Evolutionary conservation across 2,888 invertebrate species (phyloP).

Genomic region (Oscheius sp.): DNA sequence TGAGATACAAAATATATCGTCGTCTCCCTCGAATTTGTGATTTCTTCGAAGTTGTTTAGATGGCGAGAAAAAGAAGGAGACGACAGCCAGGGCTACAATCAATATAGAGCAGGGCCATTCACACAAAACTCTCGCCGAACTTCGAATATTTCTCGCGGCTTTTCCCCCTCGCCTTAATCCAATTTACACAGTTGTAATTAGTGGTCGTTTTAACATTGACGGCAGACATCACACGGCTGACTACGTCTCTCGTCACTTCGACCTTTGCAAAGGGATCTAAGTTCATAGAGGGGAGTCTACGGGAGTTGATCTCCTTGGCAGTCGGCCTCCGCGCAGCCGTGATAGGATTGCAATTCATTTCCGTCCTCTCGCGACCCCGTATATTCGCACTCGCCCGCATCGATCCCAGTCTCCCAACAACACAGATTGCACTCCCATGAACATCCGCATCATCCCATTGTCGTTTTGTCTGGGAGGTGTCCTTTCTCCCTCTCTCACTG

Average conservation of each 20-base stretch:
- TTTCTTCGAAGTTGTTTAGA: conserved; percentile 14
- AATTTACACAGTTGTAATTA: conserved; percentile 12
- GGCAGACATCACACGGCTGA: no score
- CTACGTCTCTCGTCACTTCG: no score
- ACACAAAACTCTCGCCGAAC: conserved; percentile 28
- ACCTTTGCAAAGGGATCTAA: neutral
- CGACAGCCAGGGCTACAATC: conserved; percentile 27
- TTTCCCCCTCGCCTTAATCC: neutral
- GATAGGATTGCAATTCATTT: conserved; percentile 32
- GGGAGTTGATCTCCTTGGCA: neutral
- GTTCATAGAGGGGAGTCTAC: neutral
- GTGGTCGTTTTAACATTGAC: neutral
- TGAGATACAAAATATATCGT: neutral
- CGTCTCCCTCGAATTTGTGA: neutral
- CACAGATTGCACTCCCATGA: conserved; percentile 31
- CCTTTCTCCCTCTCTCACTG: conserved; percentile 8
- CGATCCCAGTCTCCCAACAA: conserved; percentile 21
- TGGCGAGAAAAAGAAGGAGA: conserved; percentile 27
- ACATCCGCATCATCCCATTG: conserved; percentile 30
- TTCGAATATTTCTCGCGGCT: conserved; percentile 20
- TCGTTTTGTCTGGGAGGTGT: neutral
- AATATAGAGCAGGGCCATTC: conserved; percentile 30
- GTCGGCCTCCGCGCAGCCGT: conserved; percentile 18
- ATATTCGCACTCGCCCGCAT: conserved; percentile 29
- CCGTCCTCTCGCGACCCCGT: conserved; percentile 29